phyloP scores from a whole-genome alignment of 1,140 invertebrate species.

The Neoseiulus cucumeris region DNA sequence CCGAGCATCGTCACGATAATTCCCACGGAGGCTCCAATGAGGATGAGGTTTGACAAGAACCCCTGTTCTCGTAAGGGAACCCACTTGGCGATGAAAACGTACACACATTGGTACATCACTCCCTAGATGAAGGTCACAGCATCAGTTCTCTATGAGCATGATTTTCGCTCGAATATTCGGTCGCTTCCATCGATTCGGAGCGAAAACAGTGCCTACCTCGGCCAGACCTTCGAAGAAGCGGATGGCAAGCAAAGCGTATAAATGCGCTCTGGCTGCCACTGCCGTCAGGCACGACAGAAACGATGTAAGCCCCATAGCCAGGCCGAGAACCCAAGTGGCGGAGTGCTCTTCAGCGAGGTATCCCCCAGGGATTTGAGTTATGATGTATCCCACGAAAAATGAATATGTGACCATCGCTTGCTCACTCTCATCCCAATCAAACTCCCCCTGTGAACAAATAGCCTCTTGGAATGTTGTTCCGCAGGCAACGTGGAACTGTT shows the following conservation, averaged over 20 bases:
- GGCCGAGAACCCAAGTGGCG: conserved; percentile 19
- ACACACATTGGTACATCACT: background rate
- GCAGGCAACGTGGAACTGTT: no score
- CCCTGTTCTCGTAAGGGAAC: background rate
- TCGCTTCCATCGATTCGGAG: no score
- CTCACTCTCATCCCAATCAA: conserved; percentile 25
- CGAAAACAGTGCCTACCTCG: background rate
- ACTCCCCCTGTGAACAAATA: conserved; percentile 22
- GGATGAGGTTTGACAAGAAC: background rate
- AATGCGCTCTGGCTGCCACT: background rate
- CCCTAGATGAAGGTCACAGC: no score
- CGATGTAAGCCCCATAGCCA: background rate
- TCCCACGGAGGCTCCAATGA: background rate
- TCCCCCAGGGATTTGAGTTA: conserved; percentile 29
- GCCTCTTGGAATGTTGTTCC: no score
- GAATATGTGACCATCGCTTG: conserved; percentile 27
- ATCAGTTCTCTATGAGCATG: no score
- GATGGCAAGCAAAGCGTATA: background rate
- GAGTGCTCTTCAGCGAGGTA: conserved; percentile 26
- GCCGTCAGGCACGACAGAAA: background rate
- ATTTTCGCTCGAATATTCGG: no score
- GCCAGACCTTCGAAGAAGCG: background rate
- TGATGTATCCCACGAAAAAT: conserved; percentile 30
- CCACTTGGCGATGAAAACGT: background rate
- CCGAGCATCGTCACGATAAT: background rate